Base-by-base conservation (phyloP, 1,140 invertebrate species). In the Euschistus heros region DNA sequence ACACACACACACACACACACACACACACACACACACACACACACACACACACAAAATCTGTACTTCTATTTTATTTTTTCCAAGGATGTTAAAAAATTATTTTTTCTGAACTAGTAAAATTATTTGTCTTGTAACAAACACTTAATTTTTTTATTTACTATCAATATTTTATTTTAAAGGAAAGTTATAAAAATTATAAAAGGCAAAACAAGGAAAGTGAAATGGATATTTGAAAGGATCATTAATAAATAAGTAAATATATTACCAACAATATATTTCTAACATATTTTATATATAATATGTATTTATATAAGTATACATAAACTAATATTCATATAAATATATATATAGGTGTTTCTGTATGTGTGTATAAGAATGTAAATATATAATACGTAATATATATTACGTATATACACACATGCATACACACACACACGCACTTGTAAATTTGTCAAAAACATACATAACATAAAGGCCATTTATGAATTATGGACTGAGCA, bases 231-330 rank as follows among this genome's bases (percentile, higher is more conserved):
- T 24, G 24, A 57, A 2, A 57, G 24, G 54, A 14, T 24, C 26
- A 26, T 24, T 13, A 57, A 57, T 24, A 26, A 57, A 50, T 50
- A 1, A 47, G 14, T 10, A 55, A 22, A 14, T 10, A 4, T 55
- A 55, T 22, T 55, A 24, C 22, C 52, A 55, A 55, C 52, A 55
- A 55, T 55, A 55, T 61, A 61, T 61, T 61, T 61, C 59, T 42
- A 30, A 61, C 24, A 30, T 17, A 37, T 33, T 17, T n/a, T 17
- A 47, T n/a, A 20, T 20, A 50, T 50, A 50, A 20, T 20, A 18
- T 50, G 17, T 20, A 50, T 20, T 59, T 17, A 42, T 61, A 20
- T 61, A 20, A 18, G 3, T 61, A 18, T 24, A 42, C 15, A 59
- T 18, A 18, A n/a, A 57, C 14, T 26, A 57, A 26, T 57, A 57